phyloP scores from a whole-genome alignment of 2,113 vertebrate genomes.

The Reinhardtius hippoglossoides region DNA sequence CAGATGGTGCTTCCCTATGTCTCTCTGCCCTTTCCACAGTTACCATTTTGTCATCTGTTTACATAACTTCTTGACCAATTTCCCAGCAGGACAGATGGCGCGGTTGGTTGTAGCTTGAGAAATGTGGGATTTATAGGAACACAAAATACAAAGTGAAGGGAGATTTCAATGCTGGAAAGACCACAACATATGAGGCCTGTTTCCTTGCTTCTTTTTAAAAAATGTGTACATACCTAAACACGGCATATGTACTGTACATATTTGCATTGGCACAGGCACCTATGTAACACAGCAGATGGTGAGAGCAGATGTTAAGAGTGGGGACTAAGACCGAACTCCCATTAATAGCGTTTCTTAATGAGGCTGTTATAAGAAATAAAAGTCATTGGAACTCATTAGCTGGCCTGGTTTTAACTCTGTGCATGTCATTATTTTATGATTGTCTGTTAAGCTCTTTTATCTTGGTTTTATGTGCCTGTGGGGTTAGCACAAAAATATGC shows the following conservation, averaged over 20 bases:
- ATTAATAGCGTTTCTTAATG: background rate
- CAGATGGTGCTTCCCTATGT: constrained; percentile 72
- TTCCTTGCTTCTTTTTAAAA: background rate
- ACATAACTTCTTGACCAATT: constrained; percentile 49
- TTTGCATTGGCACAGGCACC: background rate
- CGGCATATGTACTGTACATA: background rate
- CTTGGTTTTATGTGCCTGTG: background rate
- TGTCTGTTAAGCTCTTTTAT: background rate
- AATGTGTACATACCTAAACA: background rate
- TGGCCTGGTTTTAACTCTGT: background rate
- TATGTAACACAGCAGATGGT: background rate
- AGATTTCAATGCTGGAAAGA: background rate
- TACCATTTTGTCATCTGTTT: constrained; percentile 65
- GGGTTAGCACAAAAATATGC: no score
- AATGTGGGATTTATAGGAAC: background rate
- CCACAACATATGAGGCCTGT: background rate
- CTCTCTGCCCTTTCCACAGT: constrained; percentile 66
- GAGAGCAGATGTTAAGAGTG: background rate
- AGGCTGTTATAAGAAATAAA: background rate
- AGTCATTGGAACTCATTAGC: background rate
- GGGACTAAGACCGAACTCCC: background rate
- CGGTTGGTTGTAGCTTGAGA: constrained; percentile 19
- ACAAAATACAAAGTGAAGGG: background rate
- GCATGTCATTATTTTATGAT: background rate
- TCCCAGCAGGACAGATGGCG: constrained; percentile 58